Percentiles rank a stretch among this genome's conserved stretches.
These are phyloP conservation scores for Platichthys stellatus DNA, from an alignment of 2,113 vertebrate species.

Conservation along the genomic window DNA sequence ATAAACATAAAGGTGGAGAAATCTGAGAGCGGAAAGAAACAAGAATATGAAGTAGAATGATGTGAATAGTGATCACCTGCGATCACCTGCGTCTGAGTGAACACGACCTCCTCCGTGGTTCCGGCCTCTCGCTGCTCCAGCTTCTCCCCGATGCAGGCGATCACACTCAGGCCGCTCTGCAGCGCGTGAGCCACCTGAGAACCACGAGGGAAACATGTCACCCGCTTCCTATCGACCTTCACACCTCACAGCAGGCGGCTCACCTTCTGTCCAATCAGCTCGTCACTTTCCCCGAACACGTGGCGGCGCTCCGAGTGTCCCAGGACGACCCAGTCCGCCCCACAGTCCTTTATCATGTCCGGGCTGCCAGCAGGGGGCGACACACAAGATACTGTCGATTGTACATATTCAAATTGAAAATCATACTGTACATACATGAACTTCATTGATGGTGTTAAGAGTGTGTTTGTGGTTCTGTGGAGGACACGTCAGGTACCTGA, in stretches of 20 bases:
- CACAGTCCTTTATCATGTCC: slow-evolving; percentile 93
- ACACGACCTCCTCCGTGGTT: slow-evolving; percentile 92
- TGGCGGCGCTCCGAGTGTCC: slow-evolving; percentile 93
- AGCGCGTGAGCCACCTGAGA: slow-evolving; percentile 87
- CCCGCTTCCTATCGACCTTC: too few species aligned
- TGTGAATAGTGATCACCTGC: slow-evolving; percentile 80
- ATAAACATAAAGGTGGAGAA: too few species aligned
- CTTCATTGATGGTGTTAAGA: too few species aligned
- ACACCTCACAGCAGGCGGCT: background rate
- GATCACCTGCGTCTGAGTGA: slow-evolving; percentile 90
- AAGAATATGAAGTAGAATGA: background rate
- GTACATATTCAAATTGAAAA: too few species aligned
- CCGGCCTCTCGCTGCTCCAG: slow-evolving; percentile 92
- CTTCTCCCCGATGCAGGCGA: slow-evolving; percentile 94
- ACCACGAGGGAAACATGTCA: background rate
- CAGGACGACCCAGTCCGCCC: slow-evolving; percentile 89
- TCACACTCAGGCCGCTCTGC: slow-evolving; percentile 86
- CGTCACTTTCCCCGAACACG: slow-evolving; percentile 91
- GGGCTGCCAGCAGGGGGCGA: slow-evolving; percentile 78
- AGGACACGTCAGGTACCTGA: slow-evolving; percentile 82
- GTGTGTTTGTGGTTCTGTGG: background rate
- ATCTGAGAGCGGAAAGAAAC: too few species aligned
- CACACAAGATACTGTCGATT: background rate
- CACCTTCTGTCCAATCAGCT: slow-evolving; percentile 92
- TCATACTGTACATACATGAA: too few species aligned